Conservation (phyloP, 2,113 vertebrate species). For the Podiceps cristatus region DNA sequence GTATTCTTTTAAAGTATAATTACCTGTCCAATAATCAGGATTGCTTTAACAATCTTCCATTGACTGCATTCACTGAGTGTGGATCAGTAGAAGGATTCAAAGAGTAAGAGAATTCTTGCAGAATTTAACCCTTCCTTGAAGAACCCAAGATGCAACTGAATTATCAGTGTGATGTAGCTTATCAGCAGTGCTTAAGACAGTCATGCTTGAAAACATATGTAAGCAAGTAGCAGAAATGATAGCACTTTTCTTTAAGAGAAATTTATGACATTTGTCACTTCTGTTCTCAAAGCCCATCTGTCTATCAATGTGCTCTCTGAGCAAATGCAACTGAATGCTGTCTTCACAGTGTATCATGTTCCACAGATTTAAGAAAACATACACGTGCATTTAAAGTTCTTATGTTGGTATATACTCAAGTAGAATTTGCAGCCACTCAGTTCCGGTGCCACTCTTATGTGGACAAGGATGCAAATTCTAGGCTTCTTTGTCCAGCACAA, state of each 20-base stretch:
- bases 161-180: neutral
- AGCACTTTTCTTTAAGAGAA: conserved; percentile 31
- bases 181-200: neutral
- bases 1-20: neutral
- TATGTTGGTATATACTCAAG: neutral
- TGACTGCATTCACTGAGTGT: neutral
- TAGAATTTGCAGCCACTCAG: neutral
- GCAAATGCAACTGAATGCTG: neutral
- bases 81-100: neutral
- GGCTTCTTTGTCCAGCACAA: neutral
- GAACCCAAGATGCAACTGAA: neutral
- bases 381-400: neutral
- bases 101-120: neutral
- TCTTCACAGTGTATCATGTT: neutral
- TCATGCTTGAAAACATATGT: conserved; percentile 29
- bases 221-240: conserved; percentile 18
- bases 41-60: neutral
- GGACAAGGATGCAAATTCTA: neutral
- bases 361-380: neutral
- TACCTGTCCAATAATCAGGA: neutral
- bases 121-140: neutral
- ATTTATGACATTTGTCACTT: conserved; percentile 37
- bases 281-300: conserved; percentile 37
- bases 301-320: conserved; percentile 1
- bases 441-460: neutral